Base-by-base conservation (phyloP, 2,113 vertebrate species). In the Agapornis roseicollis region DNA sequence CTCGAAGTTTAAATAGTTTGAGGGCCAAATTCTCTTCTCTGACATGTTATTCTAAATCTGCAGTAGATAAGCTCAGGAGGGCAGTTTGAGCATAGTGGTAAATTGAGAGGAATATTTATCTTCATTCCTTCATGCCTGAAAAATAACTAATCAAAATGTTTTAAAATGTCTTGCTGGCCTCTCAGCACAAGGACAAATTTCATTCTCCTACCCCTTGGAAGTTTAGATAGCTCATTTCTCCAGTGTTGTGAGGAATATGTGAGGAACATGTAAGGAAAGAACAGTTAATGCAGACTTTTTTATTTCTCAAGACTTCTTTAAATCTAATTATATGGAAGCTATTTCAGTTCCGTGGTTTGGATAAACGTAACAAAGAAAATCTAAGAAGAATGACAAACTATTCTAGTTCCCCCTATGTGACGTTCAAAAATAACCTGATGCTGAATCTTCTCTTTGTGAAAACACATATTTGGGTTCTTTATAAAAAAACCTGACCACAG, bases 21-120 rank as follows among this genome's bases (percentile, higher is more conserved):
- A 86, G 50, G 80, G 12, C 42, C 35, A 90, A 85, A 92, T 94
- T 83, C 46, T 64, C 80, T 58, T 83, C 78, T 88, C 33, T 58
- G 64, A 86, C 77, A 78, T 46, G 50, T 93, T 94, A 86, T 94
- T 93, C 60, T 92, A 92, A 92, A 93, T 74, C 47, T 90, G 42
- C 92, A 92, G 50, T 68, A 84, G 80, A 73, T 86, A 92, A 68
- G 77, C 77, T 94, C 69, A 78, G 60, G 77, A 96, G 95, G 83
- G 37, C 83, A 89, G 60, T 89, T 65, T 84, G 92, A 90, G 68
- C 83, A 33, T 6, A 56, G 16, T 52, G 31, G 0, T 80, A 94
- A 93, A 88, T 33, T 42, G 72, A 90, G 65, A 84, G 41, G 35
- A 80, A 37, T 93, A 96, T 93, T 95, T 93, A 35, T 74, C 79